phyloP scores from a whole-genome alignment of 2,797 vertebrate species.

The Bradypodion pumilum region DNA sequence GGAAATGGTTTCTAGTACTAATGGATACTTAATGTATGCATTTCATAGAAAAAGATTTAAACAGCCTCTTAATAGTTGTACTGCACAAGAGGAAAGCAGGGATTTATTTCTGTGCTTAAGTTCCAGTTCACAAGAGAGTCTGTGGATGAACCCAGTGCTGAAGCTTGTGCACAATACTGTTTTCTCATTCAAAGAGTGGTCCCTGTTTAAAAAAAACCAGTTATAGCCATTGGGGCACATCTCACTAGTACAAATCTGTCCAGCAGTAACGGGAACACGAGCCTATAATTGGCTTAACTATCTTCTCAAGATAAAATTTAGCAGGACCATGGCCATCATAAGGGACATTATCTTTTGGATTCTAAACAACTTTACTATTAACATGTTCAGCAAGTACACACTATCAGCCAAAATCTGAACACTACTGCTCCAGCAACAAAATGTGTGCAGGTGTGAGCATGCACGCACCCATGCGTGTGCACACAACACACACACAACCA shows the following conservation, averaged over 20 bases:
- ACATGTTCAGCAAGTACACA: neutral
- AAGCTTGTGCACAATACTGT: too few species aligned
- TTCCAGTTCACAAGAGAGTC: neutral
- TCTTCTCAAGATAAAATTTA: neutral
- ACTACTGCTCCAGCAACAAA: neutral
- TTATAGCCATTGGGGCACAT: too few species aligned
- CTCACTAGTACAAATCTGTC: neutral
- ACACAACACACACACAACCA: neutral
- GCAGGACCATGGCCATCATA: neutral
- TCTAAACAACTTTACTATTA: neutral
- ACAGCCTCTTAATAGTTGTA: neutral
- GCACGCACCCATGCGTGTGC: too few species aligned
- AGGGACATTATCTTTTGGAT: neutral
- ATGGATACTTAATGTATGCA: too few species aligned
- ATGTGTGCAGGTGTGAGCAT: too few species aligned
- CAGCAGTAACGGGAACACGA: neutral
- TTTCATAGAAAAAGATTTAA: neutral
- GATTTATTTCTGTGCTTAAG: neutral
- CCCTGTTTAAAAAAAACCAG: neutral
- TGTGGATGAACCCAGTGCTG: too few species aligned
- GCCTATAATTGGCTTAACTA: neutral
- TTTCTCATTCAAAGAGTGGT: neutral
- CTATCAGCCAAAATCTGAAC: constrained; percentile 14
- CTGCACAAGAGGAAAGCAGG: neutral
- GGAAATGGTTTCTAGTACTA: too few species aligned